These are phyloP conservation scores for Diachasmimorpha longicaudata DNA, from an alignment of 1,140 invertebrate genomes.

Conservation along the genomic window DNA sequence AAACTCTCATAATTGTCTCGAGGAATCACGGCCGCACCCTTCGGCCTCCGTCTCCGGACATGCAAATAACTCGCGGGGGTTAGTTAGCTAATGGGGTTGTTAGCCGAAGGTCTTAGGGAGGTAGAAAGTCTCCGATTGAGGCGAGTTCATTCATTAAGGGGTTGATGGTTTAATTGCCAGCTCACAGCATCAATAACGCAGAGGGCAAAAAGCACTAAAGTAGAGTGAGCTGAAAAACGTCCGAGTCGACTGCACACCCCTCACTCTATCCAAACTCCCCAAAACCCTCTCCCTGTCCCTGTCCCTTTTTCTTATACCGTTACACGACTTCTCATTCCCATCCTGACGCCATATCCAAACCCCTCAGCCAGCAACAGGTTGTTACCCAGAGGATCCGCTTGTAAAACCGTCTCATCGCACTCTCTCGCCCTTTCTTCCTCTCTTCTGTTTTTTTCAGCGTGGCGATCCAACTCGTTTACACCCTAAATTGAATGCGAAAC, in stretches of 20 bases:
- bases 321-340: slow-evolving; percentile 15
- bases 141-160: slow-evolving; percentile 62
- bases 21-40: slow-evolving; percentile 54
- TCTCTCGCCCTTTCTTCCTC: not conserved
- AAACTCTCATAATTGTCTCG: slow-evolving; percentile 59
- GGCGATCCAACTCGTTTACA: slow-evolving; percentile 51
- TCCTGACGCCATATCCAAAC: slow-evolving; percentile 17
- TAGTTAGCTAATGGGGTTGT: slow-evolving; percentile 62
- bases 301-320: not conserved
- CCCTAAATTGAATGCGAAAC: slow-evolving; percentile 44
- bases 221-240: not conserved
- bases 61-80: slow-evolving; percentile 62
- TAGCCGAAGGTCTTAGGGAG: slow-evolving; percentile 37
- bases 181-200: slow-evolving; percentile 52
- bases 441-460: slow-evolving; percentile 8
- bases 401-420: slow-evolving; percentile 2
- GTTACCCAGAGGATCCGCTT: slow-evolving; percentile 13
- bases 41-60: slow-evolving; percentile 42
- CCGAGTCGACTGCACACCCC: not conserved
- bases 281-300: slow-evolving; percentile 8
- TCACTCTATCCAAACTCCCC: slow-evolving; percentile 7
- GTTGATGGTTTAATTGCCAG: slow-evolving; percentile 63
- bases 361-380: slow-evolving; percentile 32
- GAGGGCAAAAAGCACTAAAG: slow-evolving; percentile 1
- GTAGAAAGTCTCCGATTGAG: slow-evolving; percentile 14